Conservation (phyloP, 2,888 invertebrate species). For the Eristalinus aeneus region DNA sequence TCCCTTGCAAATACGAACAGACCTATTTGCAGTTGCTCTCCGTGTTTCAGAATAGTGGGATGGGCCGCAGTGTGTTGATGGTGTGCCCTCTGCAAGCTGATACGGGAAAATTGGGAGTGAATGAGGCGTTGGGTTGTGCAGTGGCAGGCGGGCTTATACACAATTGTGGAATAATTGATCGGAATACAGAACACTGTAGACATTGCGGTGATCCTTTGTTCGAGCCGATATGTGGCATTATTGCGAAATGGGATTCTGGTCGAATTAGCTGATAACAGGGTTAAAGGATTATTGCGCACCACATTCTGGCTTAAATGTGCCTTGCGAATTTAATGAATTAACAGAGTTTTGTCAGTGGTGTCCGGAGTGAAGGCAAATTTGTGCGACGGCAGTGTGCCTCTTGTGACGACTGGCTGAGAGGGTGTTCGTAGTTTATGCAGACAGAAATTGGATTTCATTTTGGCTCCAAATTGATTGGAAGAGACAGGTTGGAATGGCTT, state of each 20-base stretch:
- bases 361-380: too few species aligned
- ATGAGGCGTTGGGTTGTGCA: neutral
- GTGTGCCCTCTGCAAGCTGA: neutral
- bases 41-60: conserved; percentile 49
- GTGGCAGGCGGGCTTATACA: conserved; percentile 20
- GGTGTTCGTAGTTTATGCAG: too few species aligned
- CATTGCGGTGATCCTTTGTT: conserved; percentile 14
- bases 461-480: too few species aligned
- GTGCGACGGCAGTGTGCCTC: too few species aligned
- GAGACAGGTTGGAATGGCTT: too few species aligned
- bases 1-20: conserved; percentile 61
- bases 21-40: conserved; percentile 55
- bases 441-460: too few species aligned
- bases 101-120: neutral
- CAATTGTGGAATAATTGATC: conserved; percentile 48
- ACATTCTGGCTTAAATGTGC: neutral
- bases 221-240: conserved; percentile 5
- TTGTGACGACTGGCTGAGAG: too few species aligned
- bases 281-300: neutral
- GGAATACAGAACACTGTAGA: conserved; percentile 44
- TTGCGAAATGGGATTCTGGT: conserved; percentile 15
- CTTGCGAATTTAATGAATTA: neutral
- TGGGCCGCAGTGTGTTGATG: conserved; percentile 8
- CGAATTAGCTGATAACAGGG: conserved; percentile 5
- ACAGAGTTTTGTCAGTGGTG: neutral